Evolutionary conservation across 2,797 vertebrate genomes (phyloP), one percentile per base, ranked within the genome.

Genomic region (Melanogrammus aeglefinus): DNA sequence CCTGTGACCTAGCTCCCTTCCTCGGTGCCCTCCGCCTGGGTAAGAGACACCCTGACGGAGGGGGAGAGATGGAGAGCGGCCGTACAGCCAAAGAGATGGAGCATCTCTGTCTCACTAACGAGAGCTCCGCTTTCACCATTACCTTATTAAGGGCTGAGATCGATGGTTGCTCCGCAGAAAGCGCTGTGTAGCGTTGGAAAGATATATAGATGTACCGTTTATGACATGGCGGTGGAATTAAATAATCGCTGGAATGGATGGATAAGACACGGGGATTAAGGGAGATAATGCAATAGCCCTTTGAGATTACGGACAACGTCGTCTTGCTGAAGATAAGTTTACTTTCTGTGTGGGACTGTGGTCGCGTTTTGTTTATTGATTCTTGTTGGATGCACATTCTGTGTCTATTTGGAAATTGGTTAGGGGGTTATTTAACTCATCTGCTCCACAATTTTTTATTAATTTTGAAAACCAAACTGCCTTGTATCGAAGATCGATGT

Each of bases 1-100:
- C 85, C 86, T 89, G 85, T 92, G 92, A 93, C 92, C 91, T 86
- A 91, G 87, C 92, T 92, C 88, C 90, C 91, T 87, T 92, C 88
- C 89, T 86, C 85, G 88, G 86, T 89, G 90, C 88, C 87, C 90
- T 90, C 87, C 87, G 80, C 86, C 72, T 77, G 80, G 82, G 90
- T 90, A 91, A 91, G 88, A 87, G 86, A 88, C 88, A 88, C 84
- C 82, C 83, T 81, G 79, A 85, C 29, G 41, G 85, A 88, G 84
- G 81, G 73, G 77, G 78, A 86, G 79, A 86, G 83, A 78, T 87
- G 83, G 83, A 81, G 86, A 84, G 78, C 41, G 80, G 82, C 83
- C 70, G 75, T 85, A 76, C 78, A 81, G 86, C 84, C 77, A 78
- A 82, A 77, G 74, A 79, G 74, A 79, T 82, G 21, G 41, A 24